These are phyloP conservation scores for Pseudococcus viburni DNA, from an alignment of 2,888 invertebrate species.

Conservation along the genomic window DNA sequence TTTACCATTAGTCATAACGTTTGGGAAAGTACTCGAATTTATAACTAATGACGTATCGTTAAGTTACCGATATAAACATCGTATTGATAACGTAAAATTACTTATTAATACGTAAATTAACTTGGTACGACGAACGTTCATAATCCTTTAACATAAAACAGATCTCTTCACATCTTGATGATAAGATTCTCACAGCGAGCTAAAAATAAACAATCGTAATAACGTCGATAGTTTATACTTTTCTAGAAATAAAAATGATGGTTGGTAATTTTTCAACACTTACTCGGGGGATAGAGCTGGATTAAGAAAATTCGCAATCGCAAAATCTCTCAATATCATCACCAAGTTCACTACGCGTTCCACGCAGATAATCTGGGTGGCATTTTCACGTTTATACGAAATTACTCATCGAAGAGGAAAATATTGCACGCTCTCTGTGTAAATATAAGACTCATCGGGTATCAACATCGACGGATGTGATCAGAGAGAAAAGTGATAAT, in stretches of 20 bases:
- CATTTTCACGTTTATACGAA: not conserved
- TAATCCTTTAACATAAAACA: not conserved
- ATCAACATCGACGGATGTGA: not conserved
- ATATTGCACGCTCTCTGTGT: not conserved
- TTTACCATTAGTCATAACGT: not conserved
- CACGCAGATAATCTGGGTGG: not conserved
- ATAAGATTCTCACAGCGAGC: not conserved
- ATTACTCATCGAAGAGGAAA: not conserved
- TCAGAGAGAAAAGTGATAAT: not conserved
- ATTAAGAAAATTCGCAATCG: constrained; percentile 8
- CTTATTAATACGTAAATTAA: not conserved
- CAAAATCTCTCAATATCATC: not conserved
- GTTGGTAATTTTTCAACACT: not conserved
- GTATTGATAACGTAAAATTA: not conserved
- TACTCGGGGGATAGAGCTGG: not conserved
- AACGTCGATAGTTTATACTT: not conserved
- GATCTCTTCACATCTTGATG: not conserved
- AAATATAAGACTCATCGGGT: not conserved
- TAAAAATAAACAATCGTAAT: not conserved
- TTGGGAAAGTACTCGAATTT: not conserved
- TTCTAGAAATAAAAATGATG: not conserved
- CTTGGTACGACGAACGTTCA: not conserved
- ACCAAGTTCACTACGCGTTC: not conserved
- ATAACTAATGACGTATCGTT: not conserved
- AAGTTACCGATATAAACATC: not conserved